Conservation (phyloP, 2,797 vertebrate species). For the Phrynocephalus forsythii region DNA sequence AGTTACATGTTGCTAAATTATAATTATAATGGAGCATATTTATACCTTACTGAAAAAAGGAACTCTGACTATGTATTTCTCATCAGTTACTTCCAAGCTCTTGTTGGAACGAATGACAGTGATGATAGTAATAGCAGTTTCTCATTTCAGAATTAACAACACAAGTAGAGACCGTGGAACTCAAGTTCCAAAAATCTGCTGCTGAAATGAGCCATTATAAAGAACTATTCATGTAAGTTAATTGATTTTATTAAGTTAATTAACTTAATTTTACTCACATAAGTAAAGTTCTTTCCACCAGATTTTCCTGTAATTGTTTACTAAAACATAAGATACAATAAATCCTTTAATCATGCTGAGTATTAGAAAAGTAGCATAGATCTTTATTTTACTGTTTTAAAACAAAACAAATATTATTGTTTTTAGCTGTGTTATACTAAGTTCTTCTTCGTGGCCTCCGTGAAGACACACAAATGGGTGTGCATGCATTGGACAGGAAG, state of each 20-base stretch:
- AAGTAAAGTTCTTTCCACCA: neutral
- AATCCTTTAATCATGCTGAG: neutral
- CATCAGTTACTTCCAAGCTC: neutral
- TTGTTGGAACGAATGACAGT: neutral
- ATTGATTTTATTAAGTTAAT: slow-evolving; percentile 1
- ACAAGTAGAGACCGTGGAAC: slow-evolving; percentile 71
- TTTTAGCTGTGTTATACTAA: neutral
- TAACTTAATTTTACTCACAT: too few relatives aligned
- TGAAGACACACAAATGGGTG: too few relatives aligned
- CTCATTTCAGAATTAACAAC: slow-evolving; percentile 75
- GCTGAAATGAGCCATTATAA: slow-evolving; percentile 75
- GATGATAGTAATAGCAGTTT: slow-evolving; percentile 23
- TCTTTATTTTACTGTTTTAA: neutral
- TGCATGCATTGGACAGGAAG: too few relatives aligned
- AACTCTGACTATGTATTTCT: neutral
- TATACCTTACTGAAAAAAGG: neutral
- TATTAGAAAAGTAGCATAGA: rapidly evolving
- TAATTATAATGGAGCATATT: neutral
- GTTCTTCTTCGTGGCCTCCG: too few relatives aligned
- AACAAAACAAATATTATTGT: neutral
- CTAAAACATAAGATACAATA: slow-evolving; percentile 4
- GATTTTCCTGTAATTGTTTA: neutral
- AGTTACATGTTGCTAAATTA: neutral
- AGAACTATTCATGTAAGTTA: slow-evolving; percentile 78
- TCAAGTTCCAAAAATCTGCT: slow-evolving; percentile 75